A percentile compares a stretch with the other conserved stretches of the same genome.
These are phyloP conservation scores for Lithophane semibrunnea DNA, from an alignment of 2,888 invertebrate species.

Conservation along the genomic window DNA sequence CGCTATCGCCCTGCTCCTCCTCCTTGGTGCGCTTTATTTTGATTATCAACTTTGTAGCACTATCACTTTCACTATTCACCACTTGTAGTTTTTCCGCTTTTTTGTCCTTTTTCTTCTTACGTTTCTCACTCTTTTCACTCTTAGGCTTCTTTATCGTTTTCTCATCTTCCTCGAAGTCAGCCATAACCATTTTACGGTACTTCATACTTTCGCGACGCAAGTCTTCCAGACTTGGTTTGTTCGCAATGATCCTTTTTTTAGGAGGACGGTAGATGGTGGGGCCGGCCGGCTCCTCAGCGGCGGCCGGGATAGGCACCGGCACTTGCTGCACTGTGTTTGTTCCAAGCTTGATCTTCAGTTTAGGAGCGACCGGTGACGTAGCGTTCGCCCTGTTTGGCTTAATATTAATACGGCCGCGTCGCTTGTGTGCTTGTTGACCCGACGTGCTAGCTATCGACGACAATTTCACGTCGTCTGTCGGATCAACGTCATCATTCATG, in stretches of 20 bases:
- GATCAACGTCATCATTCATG: slow-evolving; percentile 90
- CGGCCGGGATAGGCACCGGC: slow-evolving; percentile 16
- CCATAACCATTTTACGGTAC: slow-evolving; percentile 95
- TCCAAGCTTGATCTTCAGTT: slow-evolving; percentile 95
- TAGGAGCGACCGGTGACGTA: slow-evolving; percentile 90
- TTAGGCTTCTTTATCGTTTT: slow-evolving; percentile 87
- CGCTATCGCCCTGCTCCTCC: slow-evolving; percentile 26
- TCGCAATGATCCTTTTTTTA: slow-evolving; percentile 93
- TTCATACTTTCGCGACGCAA: slow-evolving; percentile 96
- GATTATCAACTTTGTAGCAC: slow-evolving; percentile 94
- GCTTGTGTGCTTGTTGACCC: slow-evolving; percentile 74
- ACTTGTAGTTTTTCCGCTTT: slow-evolving; percentile 89
- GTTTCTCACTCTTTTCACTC: slow-evolving; percentile 80
- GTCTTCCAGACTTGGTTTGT: slow-evolving; percentile 94
- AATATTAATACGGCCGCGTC: slow-evolving; percentile 78
- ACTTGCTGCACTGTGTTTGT: slow-evolving; percentile 90
- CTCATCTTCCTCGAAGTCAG: slow-evolving; percentile 94
- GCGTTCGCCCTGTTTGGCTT: slow-evolving; percentile 75
- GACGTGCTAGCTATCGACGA: slow-evolving; percentile 73
- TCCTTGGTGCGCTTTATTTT: slow-evolving; percentile 92
- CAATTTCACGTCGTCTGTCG: slow-evolving; percentile 80
- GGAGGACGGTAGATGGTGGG: slow-evolving; percentile 91
- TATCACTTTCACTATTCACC: slow-evolving; percentile 88
- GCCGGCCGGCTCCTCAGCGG: slow-evolving; percentile 29
- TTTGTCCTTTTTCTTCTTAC: slow-evolving; percentile 90